These are phyloP conservation scores for Mus spicilegus DNA, from an alignment of 2,113 vertebrate genomes.

Conservation along the genomic window DNA sequence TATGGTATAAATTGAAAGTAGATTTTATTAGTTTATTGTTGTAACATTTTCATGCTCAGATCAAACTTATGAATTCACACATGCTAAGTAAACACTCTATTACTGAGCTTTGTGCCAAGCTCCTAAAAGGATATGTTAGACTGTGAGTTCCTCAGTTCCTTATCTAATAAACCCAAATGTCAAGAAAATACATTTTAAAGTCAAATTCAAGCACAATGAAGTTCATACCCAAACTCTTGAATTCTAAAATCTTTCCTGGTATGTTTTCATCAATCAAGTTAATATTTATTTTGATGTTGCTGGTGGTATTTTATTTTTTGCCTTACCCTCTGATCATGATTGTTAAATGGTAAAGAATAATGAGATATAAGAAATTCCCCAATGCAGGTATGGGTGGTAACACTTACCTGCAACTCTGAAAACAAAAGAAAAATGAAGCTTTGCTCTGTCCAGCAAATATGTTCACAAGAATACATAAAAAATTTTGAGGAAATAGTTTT, in stretches of 20 bases:
- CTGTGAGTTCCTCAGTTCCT: background rate
- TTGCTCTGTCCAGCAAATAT: background rate
- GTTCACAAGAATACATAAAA: background rate
- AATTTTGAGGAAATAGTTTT: background rate
- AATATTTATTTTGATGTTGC: background rate
- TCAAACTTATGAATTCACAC: too few relatives aligned
- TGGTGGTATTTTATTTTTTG: slow-evolving; percentile 50
- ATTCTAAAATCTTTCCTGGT: background rate
- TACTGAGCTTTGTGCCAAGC: background rate
- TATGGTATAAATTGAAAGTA: background rate
- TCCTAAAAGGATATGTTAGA: background rate
- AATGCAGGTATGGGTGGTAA: background rate
- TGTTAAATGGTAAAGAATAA: background rate
- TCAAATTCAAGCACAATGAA: background rate
- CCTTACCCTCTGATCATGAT: slow-evolving; percentile 15
- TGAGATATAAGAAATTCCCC: background rate
- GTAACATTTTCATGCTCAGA: background rate
- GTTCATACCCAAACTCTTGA: slow-evolving; percentile 38
- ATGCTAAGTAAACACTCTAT: background rate
- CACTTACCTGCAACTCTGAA: background rate
- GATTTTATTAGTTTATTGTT: background rate
- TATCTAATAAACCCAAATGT: background rate
- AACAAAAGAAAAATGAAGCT: background rate
- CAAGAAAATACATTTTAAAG: background rate
- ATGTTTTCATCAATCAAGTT: slow-evolving; percentile 65